Evolutionary conservation across 2,113 vertebrate genomes (phyloP).

Genomic region (Anas platyrhynchos): DNA sequence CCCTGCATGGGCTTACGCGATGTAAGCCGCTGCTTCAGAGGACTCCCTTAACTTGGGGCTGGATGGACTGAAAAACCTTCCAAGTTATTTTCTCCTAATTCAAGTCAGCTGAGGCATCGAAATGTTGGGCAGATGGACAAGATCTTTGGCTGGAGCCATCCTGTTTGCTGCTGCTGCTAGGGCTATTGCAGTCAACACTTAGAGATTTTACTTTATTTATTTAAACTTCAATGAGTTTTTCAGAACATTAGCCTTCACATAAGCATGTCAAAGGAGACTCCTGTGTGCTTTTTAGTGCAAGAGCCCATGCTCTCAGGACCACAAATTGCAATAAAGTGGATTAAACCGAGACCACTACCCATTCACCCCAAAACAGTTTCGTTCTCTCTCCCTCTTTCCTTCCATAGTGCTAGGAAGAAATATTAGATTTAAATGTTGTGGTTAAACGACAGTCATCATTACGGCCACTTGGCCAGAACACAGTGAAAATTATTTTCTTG

Average conservation of each 20-base stretch:
- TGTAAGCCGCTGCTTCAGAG: constrained; percentile 25
- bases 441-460: background rate
- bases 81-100: constrained; percentile 67
- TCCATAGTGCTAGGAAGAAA: background rate
- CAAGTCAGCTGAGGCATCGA: constrained; percentile 62
- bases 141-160: background rate
- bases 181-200: background rate
- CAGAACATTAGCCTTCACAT: constrained; percentile 1
- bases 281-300: background rate
- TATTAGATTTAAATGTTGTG: background rate
- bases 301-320: background rate
- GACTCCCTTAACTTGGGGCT: constrained; percentile 16
- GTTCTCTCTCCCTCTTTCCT: background rate
- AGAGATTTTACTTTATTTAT: background rate
- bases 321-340: background rate
- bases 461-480: background rate
- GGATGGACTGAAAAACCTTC: constrained; percentile 44
- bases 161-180: background rate
- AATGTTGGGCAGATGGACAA: constrained; percentile 54
- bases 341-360: background rate
- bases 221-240: background rate
- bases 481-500: background rate
- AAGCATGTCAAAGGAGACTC: background rate
- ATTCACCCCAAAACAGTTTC: background rate
- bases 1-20: background rate